Evolutionary conservation across 2,888 invertebrate genomes (phyloP).

Genomic region (Rhagophthalmus giganteus): DNA sequence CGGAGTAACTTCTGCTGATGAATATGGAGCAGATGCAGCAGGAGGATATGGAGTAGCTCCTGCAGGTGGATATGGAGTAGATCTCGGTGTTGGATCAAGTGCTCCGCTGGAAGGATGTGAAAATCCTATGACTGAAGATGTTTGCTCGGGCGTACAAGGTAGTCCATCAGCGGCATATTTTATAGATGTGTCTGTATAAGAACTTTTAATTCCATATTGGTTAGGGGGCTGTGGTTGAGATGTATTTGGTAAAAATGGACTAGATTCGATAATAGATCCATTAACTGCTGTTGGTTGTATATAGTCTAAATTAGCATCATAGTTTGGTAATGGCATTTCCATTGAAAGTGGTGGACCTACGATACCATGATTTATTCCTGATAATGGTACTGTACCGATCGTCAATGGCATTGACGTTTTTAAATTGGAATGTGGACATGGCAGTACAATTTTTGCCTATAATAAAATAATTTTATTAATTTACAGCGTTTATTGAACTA

Average conservation of each 20-base stretch:
- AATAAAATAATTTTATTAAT: conserved; percentile 1
- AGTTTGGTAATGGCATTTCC: background rate
- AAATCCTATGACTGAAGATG: background rate
- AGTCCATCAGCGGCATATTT: too few species aligned
- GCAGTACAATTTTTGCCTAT: conserved; percentile 6
- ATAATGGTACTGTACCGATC: conserved; percentile 6
- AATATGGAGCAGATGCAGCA: too few species aligned
- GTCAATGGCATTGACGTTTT: background rate
- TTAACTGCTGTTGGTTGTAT: background rate
- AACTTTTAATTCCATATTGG: too few species aligned
- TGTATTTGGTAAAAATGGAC: background rate
- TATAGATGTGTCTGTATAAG: too few species aligned
- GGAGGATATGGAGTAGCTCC: background rate
- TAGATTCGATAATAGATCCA: background rate
- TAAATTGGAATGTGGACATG: conserved; percentile 9
- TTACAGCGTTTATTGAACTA: too few species aligned
- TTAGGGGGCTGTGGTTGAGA: background rate
- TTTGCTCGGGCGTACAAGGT: too few species aligned
- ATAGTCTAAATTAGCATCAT: background rate
- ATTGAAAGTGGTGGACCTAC: background rate
- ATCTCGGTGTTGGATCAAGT: background rate
- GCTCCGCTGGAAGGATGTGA: background rate
- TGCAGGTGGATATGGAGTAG: conserved; percentile 1
- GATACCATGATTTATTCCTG: background rate
- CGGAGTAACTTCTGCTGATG: too few species aligned